Evolutionary conservation across 2,797 vertebrate genomes (phyloP).

Genomic region (Enteromius afrohamiltoni): DNA sequence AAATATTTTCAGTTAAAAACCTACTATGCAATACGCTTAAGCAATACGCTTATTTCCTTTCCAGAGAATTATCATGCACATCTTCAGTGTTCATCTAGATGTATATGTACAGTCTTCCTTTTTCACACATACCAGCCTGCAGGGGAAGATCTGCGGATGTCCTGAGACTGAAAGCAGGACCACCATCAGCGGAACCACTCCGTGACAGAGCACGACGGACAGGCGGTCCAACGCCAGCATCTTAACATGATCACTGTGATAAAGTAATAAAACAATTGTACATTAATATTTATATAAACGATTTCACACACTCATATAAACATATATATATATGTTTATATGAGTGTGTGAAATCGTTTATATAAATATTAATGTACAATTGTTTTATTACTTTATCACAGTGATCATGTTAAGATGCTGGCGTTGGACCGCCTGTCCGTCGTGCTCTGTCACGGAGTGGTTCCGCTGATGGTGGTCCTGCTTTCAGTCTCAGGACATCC

Average conservation of each 20-base stretch:
- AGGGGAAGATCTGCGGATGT: slow-evolving; percentile 65
- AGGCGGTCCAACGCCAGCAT: slow-evolving; percentile 71
- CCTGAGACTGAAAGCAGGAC: slow-evolving; percentile 58
- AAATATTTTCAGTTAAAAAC: background rate
- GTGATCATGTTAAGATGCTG: slow-evolving; percentile 81
- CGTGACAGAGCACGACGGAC: slow-evolving; percentile 63
- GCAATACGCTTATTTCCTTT: background rate
- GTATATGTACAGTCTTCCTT: background rate
- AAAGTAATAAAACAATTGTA: slow-evolving; percentile 2
- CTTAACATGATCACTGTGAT: slow-evolving; percentile 77
- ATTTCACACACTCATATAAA: no score
- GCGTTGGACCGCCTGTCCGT: slow-evolving; percentile 63
- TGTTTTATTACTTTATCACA: slow-evolving; percentile 50
- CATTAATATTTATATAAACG: background rate
- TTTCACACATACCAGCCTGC: slow-evolving; percentile 71
- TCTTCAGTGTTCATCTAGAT: background rate
- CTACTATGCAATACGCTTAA: background rate
- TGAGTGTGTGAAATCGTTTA: background rate
- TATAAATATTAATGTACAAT: background rate
- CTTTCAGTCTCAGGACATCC: slow-evolving; percentile 64
- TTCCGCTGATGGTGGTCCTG: slow-evolving; percentile 64
- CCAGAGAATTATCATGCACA: background rate
- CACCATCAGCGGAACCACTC: slow-evolving; percentile 63
- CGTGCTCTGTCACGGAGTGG: slow-evolving; percentile 61
- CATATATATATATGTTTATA: no score